Conservation (phyloP, 2,113 vertebrate genomes). For the Strigops habroptila region DNA sequence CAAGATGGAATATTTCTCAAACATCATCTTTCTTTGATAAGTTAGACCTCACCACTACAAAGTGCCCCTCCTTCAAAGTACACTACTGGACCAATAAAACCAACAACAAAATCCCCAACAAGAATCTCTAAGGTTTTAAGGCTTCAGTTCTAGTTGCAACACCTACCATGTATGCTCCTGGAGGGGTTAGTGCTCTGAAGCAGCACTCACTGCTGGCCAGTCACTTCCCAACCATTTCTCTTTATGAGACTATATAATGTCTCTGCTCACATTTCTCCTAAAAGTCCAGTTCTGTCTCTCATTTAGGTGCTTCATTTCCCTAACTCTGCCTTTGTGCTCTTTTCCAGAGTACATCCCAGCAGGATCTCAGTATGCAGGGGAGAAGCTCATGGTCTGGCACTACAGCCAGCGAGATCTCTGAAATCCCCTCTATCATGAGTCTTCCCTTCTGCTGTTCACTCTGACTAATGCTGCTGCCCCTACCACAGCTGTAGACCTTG, state of each 20-base stretch:
- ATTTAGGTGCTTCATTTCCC: neutral
- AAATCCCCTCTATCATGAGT: neutral
- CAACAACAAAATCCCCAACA: neutral
- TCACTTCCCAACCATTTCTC: neutral
- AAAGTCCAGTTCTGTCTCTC: neutral
- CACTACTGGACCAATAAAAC: neutral
- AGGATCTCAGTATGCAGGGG: rapidly evolving
- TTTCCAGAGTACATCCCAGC: neutral
- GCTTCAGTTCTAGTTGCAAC: neutral
- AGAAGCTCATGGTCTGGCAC: neutral
- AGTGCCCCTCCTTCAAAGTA: neutral
- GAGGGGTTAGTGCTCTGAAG: neutral
- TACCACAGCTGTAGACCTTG: neutral
- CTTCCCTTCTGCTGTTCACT: neutral
- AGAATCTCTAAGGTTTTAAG: neutral
- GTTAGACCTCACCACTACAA: neutral
- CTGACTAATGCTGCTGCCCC: neutral
- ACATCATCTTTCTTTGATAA: neutral
- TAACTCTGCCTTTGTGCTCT: neutral
- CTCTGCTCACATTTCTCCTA: neutral
- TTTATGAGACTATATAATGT: neutral
- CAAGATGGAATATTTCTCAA: neutral
- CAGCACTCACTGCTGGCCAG: neutral
- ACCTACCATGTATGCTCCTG: rapidly evolving
- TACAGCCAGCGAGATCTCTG: neutral